Evolutionary conservation across 2,797 vertebrate species (phyloP).

Genomic region (Amazonetta brasiliensis): DNA sequence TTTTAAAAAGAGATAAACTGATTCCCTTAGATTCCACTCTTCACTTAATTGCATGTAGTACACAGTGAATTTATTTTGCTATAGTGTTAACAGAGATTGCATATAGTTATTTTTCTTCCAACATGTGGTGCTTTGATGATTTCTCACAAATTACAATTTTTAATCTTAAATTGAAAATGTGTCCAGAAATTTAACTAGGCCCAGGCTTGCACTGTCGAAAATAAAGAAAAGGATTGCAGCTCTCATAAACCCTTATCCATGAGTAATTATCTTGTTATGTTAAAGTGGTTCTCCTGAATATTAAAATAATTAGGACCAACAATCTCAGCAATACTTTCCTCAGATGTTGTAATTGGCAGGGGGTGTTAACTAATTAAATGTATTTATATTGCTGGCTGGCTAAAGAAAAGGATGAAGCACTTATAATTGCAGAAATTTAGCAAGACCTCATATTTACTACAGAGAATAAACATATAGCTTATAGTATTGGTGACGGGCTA

Average conservation of each 20-base stretch:
- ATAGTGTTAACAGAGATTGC: slow-evolving; percentile 57
- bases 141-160: slow-evolving; percentile 74
- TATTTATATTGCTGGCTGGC: slow-evolving; percentile 71
- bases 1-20: slow-evolving; percentile 24
- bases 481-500: not conserved
- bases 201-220: slow-evolving; percentile 47
- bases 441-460: slow-evolving; percentile 59
- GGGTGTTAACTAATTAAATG: slow-evolving; percentile 78
- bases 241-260: slow-evolving; percentile 62
- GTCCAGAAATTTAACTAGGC: slow-evolving; percentile 69
- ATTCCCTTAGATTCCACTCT: slow-evolving; percentile 43
- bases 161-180: slow-evolving; percentile 72
- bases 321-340: slow-evolving; percentile 72
- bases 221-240: slow-evolving; percentile 65
- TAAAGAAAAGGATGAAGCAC: slow-evolving; percentile 59
- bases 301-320: slow-evolving; percentile 79
- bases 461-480: slow-evolving; percentile 51
- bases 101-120: slow-evolving; percentile 61
- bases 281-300: slow-evolving; percentile 77
- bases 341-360: slow-evolving; percentile 75
- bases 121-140: slow-evolving; percentile 61
- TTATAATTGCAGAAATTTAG: slow-evolving; percentile 67
- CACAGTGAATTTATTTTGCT: slow-evolving; percentile 35
- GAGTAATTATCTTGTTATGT: slow-evolving; percentile 76
- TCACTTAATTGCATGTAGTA: slow-evolving; percentile 52